Evolutionary conservation across 2,888 invertebrate genomes (phyloP), one percentile per base, ranked within the genome.

Genomic region (Carabus problematicus): DNA sequence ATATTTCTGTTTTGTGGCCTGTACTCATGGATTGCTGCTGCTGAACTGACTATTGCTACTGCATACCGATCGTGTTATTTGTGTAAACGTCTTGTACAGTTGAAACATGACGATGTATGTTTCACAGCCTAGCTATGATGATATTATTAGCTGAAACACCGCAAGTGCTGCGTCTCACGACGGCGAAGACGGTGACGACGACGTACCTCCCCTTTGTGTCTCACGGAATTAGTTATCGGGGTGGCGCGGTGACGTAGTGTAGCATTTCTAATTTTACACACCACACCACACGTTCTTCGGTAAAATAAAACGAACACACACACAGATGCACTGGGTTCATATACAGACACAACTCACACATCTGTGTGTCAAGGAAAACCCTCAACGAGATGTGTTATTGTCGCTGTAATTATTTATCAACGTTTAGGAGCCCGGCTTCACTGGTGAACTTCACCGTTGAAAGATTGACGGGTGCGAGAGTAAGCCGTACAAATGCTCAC

Each of bases 111-210:
- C 66, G 47, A 47, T 66, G 63, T 63, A 56, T 58, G 58, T 58
- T 63, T 63, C 54, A 63, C 62, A 52, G 63, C 41, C 41, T 16
- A 16, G 6, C 18, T 62, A 54, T 66, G 67, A 67, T 60, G 67
- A 54, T 67, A 67, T 67, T 67, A 67, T 67, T 67, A 67, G 67
- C 60, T 60, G 40, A 67, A 67, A 60, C 60, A 60, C 60, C 67
- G 67, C 67, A 60, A 67, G 67, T 67, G 67, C 60, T 52, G 54
- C 47, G 8, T 7, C 16, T 58, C 49, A 58, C 12, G 8, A 8
- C 47, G 47, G 11, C 47, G 29, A 3, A 29, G 29, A 3, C 29
- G n/a, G n/a, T 29, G 3, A 29, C 3, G 29, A 6, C 29, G 29
- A 29, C 29, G 29, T 29, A 29, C 29, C 29, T 1, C 61, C 64